A percentile compares a stretch with the other conserved stretches of the same genome.
phyloP scores from a whole-genome alignment of 2,888 invertebrate species.

The Penaeus monodon region DNA sequence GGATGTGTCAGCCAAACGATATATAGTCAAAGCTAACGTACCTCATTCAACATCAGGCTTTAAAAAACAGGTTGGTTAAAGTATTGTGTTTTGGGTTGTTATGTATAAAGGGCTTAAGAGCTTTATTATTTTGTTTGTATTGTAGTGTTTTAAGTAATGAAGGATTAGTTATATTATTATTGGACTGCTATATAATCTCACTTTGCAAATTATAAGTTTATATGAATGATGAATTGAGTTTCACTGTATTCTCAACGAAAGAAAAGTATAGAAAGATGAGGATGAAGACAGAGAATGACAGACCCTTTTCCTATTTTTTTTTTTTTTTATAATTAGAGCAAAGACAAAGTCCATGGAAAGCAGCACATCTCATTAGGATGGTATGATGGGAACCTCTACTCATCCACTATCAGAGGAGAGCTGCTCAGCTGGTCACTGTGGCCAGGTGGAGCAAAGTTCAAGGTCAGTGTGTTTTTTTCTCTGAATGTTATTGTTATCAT shows the following conservation, averaged over 20 bases:
- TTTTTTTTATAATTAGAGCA: conserved; percentile 19
- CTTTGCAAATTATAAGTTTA: too few relatives aligned
- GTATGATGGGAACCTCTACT: conserved; percentile 37
- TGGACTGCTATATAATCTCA: too few relatives aligned
- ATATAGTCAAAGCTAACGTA: conserved; percentile 30
- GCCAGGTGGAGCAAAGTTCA: conserved; percentile 27
- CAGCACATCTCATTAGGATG: conserved; percentile 59
- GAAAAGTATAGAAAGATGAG: too few relatives aligned
- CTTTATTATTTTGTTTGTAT: too few relatives aligned
- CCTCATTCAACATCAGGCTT: conserved; percentile 15
- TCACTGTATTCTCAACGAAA: too few relatives aligned
- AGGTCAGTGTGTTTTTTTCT: conserved; percentile 26
- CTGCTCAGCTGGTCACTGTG: conserved; percentile 41
- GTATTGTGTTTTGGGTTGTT: too few relatives aligned
- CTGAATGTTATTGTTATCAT: background rate
- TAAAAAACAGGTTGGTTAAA: conserved; percentile 27
- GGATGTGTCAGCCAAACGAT: conserved; percentile 53
- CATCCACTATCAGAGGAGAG: conserved; percentile 52
- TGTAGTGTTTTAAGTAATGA: too few relatives aligned
- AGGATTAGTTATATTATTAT: too few relatives aligned
- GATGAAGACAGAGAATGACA: too few relatives aligned
- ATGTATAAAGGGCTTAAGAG: too few relatives aligned
- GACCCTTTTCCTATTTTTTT: background rate
- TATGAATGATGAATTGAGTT: too few relatives aligned
- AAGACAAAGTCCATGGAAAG: conserved; percentile 30